Evolutionary conservation across 2,888 invertebrate species (phyloP).

Genomic region (Strigamia maritima): DNA sequence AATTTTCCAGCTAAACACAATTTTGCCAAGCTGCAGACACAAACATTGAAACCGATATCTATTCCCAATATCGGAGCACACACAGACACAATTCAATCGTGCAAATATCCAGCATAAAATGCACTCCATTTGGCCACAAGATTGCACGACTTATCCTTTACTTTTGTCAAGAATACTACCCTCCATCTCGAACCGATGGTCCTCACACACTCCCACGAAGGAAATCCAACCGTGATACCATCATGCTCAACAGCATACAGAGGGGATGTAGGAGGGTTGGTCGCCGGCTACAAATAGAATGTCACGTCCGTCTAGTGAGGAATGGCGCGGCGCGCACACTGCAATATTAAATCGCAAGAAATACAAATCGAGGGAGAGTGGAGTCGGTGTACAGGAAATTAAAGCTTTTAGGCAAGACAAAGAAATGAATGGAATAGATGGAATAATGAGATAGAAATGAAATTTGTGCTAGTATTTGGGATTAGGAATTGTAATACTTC

Average conservation of each 20-base stretch:
- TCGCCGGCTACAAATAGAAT: conserved; percentile 2
- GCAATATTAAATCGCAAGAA: neutral
- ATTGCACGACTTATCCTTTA: conserved; percentile 28
- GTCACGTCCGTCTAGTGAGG: neutral
- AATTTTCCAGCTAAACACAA: neutral
- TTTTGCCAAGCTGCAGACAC: neutral
- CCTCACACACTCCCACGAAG: neutral
- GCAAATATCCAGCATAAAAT: conserved; percentile 26
- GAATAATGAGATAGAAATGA: neutral
- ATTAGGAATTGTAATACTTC: no score
- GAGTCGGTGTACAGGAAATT: neutral
- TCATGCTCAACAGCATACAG: neutral
- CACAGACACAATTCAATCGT: conserved; percentile 19
- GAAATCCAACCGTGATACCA: conserved; percentile 15
- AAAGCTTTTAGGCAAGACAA: neutral
- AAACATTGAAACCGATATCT: conserved; percentile 17
- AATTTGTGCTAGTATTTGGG: no score
- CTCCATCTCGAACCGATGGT: neutral
- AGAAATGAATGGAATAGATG: neutral
- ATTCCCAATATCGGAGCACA: conserved; percentile 14
- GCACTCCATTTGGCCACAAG: conserved; percentile 32
- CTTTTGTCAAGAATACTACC: conserved; percentile 18
- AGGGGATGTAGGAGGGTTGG: conserved; percentile 1
- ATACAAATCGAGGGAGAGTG: neutral
- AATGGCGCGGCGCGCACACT: neutral